Conservation (phyloP, 2,888 invertebrate species). For the Synanthedon myopaeformis region DNA sequence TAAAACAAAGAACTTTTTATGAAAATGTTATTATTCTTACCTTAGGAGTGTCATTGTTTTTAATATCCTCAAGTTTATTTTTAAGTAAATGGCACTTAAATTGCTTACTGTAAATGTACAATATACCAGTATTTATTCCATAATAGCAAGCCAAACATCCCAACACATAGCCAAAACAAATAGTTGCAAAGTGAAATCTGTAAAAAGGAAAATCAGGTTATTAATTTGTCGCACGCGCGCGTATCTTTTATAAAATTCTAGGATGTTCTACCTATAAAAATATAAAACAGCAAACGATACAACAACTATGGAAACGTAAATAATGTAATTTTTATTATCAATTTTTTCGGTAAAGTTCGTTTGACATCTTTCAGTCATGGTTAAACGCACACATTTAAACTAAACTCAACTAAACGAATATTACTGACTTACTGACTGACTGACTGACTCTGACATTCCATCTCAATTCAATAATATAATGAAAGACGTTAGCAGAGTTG, state of each 20-base stretch:
- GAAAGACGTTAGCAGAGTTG: too few species aligned
- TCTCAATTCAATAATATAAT: too few species aligned
- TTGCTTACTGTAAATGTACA: conserved; percentile 43
- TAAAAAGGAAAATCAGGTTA: conserved; percentile 29
- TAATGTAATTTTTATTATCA: conserved; percentile 61
- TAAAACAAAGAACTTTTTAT: neutral
- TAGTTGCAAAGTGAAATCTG: conserved; percentile 60
- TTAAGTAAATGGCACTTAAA: conserved; percentile 46
- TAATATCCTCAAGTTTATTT: conserved; percentile 20
- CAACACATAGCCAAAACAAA: conserved; percentile 57
- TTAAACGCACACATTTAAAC: conserved; percentile 27
- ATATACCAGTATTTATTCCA: conserved; percentile 41
- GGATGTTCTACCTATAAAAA: conserved; percentile 45
- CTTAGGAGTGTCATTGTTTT: conserved; percentile 22
- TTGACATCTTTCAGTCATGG: conserved; percentile 70
- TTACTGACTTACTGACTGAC: too few species aligned
- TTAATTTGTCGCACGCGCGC: conserved; percentile 7
- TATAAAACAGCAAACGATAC: conserved; percentile 47
- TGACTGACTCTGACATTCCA: too few species aligned
- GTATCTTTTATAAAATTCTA: conserved; percentile 6
- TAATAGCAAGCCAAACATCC: conserved; percentile 66
- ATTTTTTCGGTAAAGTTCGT: conserved; percentile 55
- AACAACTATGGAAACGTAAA: conserved; percentile 48
- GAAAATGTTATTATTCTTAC: conserved; percentile 23
- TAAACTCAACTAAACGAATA: too few species aligned